Conservation (phyloP, 2,797 vertebrate species). For the Hafferia zeledoni region DNA sequence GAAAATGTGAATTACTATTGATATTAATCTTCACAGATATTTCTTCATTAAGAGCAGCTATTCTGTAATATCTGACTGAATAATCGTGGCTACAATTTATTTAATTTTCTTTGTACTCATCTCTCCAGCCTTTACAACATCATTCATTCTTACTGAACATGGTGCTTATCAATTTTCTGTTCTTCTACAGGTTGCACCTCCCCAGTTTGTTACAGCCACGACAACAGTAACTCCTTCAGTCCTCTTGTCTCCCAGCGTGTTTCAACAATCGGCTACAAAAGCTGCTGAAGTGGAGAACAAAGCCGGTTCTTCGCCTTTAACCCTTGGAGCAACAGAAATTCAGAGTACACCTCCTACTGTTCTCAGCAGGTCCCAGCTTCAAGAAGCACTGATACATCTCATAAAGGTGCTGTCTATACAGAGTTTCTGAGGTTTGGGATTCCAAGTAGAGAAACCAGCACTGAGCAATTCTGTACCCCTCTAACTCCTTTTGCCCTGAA, state of each 20-base stretch:
- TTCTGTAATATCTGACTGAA: neutral
- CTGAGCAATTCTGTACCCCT: neutral
- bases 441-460: neutral
- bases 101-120: neutral
- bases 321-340: slow-evolving; percentile 76
- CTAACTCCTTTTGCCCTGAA: neutral
- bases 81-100: neutral
- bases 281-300: slow-evolving; percentile 76
- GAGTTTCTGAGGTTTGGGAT: neutral
- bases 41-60: neutral
- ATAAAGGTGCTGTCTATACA: slow-evolving; percentile 81
- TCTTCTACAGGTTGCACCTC: slow-evolving; percentile 73
- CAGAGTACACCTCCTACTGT: slow-evolving; percentile 70
- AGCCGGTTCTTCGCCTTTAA: slow-evolving; percentile 73
- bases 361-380: slow-evolving; percentile 90
- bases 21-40: neutral
- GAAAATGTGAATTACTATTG: neutral
- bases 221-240: slow-evolving; percentile 80
- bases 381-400: slow-evolving; percentile 91
- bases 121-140: neutral
- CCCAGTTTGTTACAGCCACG: slow-evolving; percentile 79
- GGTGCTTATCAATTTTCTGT: neutral
- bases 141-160: neutral
- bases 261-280: slow-evolving; percentile 86
- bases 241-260: slow-evolving; percentile 92